Percentiles rank a stretch among this genome's conserved stretches.
These are phyloP conservation scores for Marmota monax DNA, from an alignment of 2,113 vertebrate genomes.

Conservation along the genomic window DNA sequence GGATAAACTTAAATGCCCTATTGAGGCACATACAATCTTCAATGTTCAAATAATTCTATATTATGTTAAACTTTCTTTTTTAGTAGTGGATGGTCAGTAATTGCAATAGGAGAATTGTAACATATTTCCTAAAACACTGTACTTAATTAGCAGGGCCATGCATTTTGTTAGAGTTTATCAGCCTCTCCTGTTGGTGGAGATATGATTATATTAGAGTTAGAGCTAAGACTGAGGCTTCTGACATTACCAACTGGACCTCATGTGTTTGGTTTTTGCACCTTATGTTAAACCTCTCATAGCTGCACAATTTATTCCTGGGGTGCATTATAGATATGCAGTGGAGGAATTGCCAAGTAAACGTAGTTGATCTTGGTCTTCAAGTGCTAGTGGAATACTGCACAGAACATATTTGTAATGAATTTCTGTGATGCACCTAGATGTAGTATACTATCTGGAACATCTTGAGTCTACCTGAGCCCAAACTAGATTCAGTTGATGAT, in stretches of 20 bases:
- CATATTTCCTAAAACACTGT: not conserved
- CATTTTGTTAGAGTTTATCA: not conserved
- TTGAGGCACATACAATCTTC: not conserved
- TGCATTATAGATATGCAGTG: fast-evolving
- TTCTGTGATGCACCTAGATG: not conserved
- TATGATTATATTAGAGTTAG: not conserved
- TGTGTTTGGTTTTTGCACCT: not conserved
- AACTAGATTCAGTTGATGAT: not conserved
- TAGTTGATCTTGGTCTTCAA: not conserved
- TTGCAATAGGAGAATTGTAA: not conserved
- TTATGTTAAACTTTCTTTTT: not conserved
- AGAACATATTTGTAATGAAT: not conserved
- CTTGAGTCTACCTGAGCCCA: not conserved
- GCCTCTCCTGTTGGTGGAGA: not conserved
- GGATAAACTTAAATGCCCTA: not conserved
- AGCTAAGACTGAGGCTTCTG: not conserved
- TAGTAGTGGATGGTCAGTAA: not conserved
- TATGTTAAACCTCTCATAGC: not conserved
- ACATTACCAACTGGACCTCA: not conserved
- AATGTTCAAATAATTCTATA: not conserved
- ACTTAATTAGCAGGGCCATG: not conserved
- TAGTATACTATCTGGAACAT: not conserved
- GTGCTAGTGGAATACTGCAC: not conserved
- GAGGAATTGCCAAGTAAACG: not conserved
- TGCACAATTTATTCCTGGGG: not conserved